phyloP scores from a whole-genome alignment of 2,797 vertebrate genomes.

The Oceanodroma leucorhoa region DNA sequence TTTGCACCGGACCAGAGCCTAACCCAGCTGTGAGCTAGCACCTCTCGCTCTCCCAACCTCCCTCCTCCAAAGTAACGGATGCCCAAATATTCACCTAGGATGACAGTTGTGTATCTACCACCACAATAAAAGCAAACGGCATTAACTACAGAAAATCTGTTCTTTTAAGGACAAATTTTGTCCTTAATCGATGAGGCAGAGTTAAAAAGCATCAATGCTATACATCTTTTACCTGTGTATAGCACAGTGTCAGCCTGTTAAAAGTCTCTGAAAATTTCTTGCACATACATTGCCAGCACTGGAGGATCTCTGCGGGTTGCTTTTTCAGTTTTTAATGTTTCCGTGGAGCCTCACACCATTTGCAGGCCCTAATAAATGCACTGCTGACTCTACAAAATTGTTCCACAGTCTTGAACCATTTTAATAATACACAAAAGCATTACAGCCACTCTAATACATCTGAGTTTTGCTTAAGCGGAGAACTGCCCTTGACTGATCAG shows the following conservation, averaged over 20 bases:
- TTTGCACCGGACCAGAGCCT: background rate
- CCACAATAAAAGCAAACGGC: background rate
- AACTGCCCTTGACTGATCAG: background rate
- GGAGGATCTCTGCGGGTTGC: background rate
- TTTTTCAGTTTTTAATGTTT: background rate
- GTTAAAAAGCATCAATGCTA: background rate
- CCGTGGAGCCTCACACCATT: background rate
- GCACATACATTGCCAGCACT: accelerated
- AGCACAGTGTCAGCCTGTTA: background rate
- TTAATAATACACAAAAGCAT: background rate
- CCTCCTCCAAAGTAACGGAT: background rate
- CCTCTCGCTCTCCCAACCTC: background rate
- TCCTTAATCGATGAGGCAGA: background rate
- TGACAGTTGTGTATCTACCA: accelerated
- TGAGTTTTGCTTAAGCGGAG: background rate
- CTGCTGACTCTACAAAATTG: background rate
- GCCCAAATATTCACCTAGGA: background rate
- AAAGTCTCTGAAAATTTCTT: background rate
- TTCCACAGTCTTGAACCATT: background rate
- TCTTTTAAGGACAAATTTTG: background rate
- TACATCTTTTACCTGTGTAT: background rate
- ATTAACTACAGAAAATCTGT: background rate
- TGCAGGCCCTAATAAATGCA: background rate
- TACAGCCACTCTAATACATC: background rate
- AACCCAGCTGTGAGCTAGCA: background rate